Percentiles rank a stretch among this genome's conserved stretches.
Evolutionary conservation across 30 jellyfish, hydroid and myxozoan genomes (phyloP).

Genomic region (Catostylus mosaicus): DNA sequence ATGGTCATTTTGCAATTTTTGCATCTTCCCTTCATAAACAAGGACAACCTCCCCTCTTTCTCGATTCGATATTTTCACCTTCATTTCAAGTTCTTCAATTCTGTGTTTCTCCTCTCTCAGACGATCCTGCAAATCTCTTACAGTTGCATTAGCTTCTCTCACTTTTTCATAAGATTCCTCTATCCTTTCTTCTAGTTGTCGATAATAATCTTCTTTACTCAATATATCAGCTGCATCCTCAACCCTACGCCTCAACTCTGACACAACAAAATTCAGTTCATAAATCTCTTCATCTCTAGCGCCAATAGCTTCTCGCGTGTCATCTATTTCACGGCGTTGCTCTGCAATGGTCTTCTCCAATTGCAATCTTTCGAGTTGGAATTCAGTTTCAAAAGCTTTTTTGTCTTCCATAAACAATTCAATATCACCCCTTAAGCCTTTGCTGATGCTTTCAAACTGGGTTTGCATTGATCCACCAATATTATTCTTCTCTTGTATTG

Average conservation of each 20-base stretch:
- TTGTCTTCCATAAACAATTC: slow-evolving; percentile 82
- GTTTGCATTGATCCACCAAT: slow-evolving; percentile 78
- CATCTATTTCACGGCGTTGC: slow-evolving; percentile 43
- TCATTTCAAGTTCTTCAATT: slow-evolving; percentile 45
- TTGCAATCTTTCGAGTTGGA: slow-evolving; percentile 73
- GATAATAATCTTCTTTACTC: slow-evolving; percentile 76
- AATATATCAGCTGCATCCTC: slow-evolving; percentile 83
- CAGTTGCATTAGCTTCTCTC: slow-evolving; percentile 36
- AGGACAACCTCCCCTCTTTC: slow-evolving; percentile 71
- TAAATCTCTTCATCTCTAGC: slow-evolving; percentile 28
- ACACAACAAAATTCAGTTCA: slow-evolving; percentile 62
- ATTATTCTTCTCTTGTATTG: slow-evolving; percentile 59
- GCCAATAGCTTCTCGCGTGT: not conserved
- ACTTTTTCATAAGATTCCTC: slow-evolving; percentile 54
- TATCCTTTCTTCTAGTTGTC: slow-evolving; percentile 71
- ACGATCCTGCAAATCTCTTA: slow-evolving; percentile 14
- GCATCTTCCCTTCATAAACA: slow-evolving; percentile 72
- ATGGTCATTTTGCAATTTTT: slow-evolving; percentile 51
- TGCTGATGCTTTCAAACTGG: slow-evolving; percentile 78
- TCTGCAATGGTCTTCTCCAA: slow-evolving; percentile 67
- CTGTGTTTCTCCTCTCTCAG: slow-evolving; percentile 17
- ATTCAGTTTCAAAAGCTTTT: slow-evolving; percentile 64
- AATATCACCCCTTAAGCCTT: slow-evolving; percentile 92
- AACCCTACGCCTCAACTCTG: slow-evolving; percentile 67
- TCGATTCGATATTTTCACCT: slow-evolving; percentile 34